Evolutionary conservation across 2,797 vertebrate genomes (phyloP).

Genomic region (Galago senegalensis): DNA sequence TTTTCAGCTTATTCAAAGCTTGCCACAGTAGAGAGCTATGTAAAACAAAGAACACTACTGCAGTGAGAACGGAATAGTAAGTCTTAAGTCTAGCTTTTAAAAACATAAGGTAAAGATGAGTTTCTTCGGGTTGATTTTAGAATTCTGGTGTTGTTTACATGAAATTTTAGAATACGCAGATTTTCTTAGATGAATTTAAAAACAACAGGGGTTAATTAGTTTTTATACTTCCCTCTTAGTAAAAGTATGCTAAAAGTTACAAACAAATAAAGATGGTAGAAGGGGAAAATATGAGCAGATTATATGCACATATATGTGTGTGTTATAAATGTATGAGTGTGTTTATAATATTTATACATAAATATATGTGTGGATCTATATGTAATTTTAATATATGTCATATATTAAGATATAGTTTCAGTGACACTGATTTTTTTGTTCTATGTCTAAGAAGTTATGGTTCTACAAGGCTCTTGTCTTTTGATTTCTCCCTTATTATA

Average conservation of each 20-base stretch:
- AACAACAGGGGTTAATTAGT: background rate
- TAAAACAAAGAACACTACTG: background rate
- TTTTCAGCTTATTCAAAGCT: background rate
- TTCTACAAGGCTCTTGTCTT: background rate
- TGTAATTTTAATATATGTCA: background rate
- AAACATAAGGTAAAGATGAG: background rate
- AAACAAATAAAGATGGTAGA: constrained; percentile 13
- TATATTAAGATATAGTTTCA: background rate
- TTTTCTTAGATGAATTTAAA: background rate
- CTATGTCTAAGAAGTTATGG: background rate
- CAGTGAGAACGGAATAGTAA: background rate
- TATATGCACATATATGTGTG: background rate
- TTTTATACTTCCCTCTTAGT: background rate
- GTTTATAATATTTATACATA: background rate
- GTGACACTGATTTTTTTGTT: background rate
- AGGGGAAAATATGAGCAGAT: background rate
- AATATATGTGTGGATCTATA: background rate
- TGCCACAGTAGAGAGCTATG: background rate
- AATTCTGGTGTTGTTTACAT: background rate
- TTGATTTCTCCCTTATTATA: background rate
- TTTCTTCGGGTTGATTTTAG: background rate
- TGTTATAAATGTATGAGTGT: background rate
- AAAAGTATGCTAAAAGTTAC: background rate
- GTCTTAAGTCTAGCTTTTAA: background rate
- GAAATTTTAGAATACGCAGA: background rate